Conservation (phyloP, 2,888 invertebrate genomes). For the Strigamia maritima region DNA sequence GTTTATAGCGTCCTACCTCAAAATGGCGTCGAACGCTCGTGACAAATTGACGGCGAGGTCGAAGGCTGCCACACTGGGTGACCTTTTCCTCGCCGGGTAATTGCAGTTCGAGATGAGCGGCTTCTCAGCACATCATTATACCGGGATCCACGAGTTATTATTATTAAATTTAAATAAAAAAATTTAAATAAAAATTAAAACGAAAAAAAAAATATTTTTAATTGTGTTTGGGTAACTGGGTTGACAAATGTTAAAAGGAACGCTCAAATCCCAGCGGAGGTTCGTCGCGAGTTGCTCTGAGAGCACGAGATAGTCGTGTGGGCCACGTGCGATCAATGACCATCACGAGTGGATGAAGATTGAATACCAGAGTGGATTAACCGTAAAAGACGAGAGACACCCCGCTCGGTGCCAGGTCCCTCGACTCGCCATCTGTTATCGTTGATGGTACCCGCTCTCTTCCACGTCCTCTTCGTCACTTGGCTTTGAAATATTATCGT, state of each 20-base stretch:
- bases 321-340: slow-evolving; percentile 23
- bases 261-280: background rate
- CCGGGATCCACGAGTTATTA: too few relatives aligned
- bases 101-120: background rate
- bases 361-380: slow-evolving; percentile 23
- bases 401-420: slow-evolving; percentile 5
- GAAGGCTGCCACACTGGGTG: background rate
- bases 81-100: background rate
- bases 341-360: slow-evolving; percentile 23
- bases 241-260: slow-evolving; percentile 10
- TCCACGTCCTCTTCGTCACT: slow-evolving; percentile 9
- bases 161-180: too few relatives aligned
- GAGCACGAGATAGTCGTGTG: background rate
- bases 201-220: too few relatives aligned
- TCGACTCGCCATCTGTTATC: slow-evolving; percentile 16
- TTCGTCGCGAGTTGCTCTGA: slow-evolving; percentile 5
- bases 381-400: slow-evolving; percentile 23
- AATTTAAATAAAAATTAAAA: too few relatives aligned
- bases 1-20: background rate
- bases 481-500: background rate
- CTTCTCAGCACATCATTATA: too few relatives aligned
- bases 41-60: slow-evolving; percentile 3
- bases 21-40: background rate
- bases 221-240: background rate
- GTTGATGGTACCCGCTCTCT: slow-evolving; percentile 17